Percentiles rank a stretch among this genome's conserved stretches.
phyloP scores from a whole-genome alignment of 2,113 vertebrate genomes.

The Aphelocoma coerulescens region DNA sequence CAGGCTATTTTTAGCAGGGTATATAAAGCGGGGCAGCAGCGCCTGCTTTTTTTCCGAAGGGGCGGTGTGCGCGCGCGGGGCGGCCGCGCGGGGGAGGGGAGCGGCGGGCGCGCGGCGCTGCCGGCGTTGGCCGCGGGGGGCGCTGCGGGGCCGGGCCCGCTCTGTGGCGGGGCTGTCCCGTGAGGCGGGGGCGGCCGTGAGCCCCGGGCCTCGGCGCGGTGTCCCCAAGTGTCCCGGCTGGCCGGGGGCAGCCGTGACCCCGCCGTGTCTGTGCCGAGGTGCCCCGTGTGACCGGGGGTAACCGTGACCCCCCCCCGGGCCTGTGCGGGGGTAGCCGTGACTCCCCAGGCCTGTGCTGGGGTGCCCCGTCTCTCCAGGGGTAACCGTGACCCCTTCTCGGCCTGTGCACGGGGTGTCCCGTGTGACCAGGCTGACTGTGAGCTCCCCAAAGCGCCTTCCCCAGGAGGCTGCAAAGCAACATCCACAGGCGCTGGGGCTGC shows the following conservation, averaged over 20 bases:
- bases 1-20: too few species aligned
- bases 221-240: background rate
- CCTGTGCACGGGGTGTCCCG: too few species aligned
- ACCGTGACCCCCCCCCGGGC: rapidly evolving
- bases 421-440: rapidly evolving
- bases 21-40: too few species aligned
- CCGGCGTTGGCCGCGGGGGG: background rate
- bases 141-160: background rate
- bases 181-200: background rate
- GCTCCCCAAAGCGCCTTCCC: rapidly evolving
- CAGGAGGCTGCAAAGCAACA: rapidly evolving
- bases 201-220: too few species aligned
- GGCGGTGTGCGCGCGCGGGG: too few species aligned
- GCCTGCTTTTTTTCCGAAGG: too few species aligned
- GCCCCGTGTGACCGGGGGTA: background rate
- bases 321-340: background rate
- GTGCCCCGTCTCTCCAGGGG: too few species aligned
- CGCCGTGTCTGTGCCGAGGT: too few species aligned
- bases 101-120: background rate
- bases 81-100: background rate
- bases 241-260: background rate
- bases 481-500: rapidly evolving
- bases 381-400: background rate
- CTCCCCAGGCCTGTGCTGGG: too few species aligned
- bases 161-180: background rate